These are phyloP conservation scores for Prenolepis imparis DNA, from an alignment of 2,888 invertebrate species.

Conservation along the genomic window DNA sequence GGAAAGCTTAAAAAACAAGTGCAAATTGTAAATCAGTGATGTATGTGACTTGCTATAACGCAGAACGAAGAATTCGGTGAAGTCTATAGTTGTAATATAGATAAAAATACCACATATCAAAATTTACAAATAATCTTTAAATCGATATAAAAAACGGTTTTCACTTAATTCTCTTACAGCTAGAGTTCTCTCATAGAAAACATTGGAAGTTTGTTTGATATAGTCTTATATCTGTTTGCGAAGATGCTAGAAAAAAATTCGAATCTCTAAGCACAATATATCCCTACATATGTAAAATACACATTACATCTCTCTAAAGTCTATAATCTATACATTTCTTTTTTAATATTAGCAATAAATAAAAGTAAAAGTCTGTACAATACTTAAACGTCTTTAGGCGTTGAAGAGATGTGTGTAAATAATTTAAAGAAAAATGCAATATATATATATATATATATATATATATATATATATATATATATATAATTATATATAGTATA, in stretches of 20 bases:
- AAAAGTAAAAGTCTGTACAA: slow-evolving; percentile 72
- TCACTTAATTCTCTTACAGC: slow-evolving; percentile 57
- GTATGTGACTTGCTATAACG: slow-evolving; percentile 22
- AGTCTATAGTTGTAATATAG: slow-evolving; percentile 35
- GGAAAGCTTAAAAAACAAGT: slow-evolving; percentile 16
- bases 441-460: too few species aligned
- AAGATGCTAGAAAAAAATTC: slow-evolving; percentile 44
- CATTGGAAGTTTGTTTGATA: slow-evolving; percentile 64
- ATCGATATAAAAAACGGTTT: slow-evolving; percentile 71
- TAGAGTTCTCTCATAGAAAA: slow-evolving; percentile 71
- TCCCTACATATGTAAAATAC: slow-evolving; percentile 50
- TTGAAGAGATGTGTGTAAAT: slow-evolving; percentile 45
- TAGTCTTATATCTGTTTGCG: slow-evolving; percentile 66
- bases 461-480: background rate
- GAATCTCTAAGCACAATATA: slow-evolving; percentile 51
- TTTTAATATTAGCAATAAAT: slow-evolving; percentile 71
- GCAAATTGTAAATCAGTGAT: slow-evolving; percentile 41
- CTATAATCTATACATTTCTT: slow-evolving; percentile 62
- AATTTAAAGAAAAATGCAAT: slow-evolving; percentile 38
- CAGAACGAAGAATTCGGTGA: slow-evolving; percentile 40
- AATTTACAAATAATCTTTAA: slow-evolving; percentile 72
- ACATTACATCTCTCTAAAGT: slow-evolving; percentile 11
- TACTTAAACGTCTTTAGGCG: slow-evolving; percentile 36
- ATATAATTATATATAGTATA: too few species aligned
- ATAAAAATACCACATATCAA: slow-evolving; percentile 60